These are phyloP conservation scores for Camponotus fellah DNA, from an alignment of 2,888 invertebrate genomes.

Conservation along the genomic window DNA sequence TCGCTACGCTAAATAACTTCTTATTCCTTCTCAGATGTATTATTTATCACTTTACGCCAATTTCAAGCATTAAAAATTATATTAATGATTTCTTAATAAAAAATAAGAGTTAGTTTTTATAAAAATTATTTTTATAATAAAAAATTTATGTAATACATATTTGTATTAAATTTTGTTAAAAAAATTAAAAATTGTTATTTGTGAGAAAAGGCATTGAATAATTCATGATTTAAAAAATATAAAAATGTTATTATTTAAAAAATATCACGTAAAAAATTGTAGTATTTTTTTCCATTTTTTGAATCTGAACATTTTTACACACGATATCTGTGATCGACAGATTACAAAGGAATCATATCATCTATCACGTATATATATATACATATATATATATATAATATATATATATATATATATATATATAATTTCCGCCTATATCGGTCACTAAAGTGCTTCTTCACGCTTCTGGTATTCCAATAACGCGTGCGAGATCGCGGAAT, in stretches of 20 bases:
- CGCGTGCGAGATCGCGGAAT: slow-evolving; percentile 41
- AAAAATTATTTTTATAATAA: background rate
- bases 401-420: background rate
- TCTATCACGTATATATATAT: slow-evolving; percentile 34
- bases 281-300: slow-evolving; percentile 13
- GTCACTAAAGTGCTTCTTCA: slow-evolving; percentile 41
- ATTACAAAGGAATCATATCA: slow-evolving; percentile 29
- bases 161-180: background rate
- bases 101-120: background rate
- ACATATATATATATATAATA: no score
- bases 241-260: background rate
- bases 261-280: background rate
- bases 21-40: background rate
- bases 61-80: background rate
- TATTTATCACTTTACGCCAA: background rate
- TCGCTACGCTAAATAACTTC: slow-evolving; percentile 6
- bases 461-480: slow-evolving; percentile 48
- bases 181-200: background rate
- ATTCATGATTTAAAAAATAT: no score
- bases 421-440: slow-evolving; percentile 35
- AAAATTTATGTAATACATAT: background rate
- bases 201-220: background rate
- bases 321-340: slow-evolving; percentile 17
- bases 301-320: slow-evolving; percentile 9
- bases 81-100: background rate